Evolutionary conservation across 2,888 invertebrate species (phyloP).

Genomic region (Caenorhabditis parvicauda): DNA sequence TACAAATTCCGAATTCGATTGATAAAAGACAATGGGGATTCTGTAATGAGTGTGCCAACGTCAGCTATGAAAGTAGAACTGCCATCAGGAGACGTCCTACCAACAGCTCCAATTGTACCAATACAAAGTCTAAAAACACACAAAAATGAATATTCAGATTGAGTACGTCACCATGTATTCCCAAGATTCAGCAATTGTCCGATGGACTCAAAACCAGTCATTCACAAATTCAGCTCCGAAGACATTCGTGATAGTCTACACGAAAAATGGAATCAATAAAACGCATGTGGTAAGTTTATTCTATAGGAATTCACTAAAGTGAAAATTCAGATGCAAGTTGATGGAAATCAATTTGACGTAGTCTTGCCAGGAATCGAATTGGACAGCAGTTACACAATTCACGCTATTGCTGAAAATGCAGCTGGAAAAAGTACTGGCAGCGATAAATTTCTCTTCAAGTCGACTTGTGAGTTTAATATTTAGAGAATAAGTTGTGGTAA

Average conservation of each 20-base stretch:
- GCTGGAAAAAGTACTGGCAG: constrained; percentile 45
- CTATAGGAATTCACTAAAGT: background rate
- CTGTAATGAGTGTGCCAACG: constrained; percentile 22
- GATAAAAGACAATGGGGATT: constrained; percentile 25
- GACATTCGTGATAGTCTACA: constrained; percentile 32
- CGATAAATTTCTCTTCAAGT: constrained; percentile 30
- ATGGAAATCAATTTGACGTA: constrained; percentile 21
- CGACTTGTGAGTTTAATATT: constrained; percentile 40
- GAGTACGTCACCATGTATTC: constrained; percentile 23
- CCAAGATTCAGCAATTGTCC: constrained; percentile 27
- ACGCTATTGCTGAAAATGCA: constrained; percentile 44
- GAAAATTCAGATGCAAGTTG: constrained; percentile 31
- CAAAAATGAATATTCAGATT: constrained; percentile 27
- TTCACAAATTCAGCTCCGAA: constrained; percentile 30
- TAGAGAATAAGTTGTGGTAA: background rate
- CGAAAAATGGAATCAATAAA: constrained; percentile 19
- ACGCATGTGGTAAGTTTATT: constrained; percentile 28
- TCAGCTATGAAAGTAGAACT: constrained; percentile 32
- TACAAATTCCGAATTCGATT: constrained; percentile 38
- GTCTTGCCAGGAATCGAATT: constrained; percentile 34
- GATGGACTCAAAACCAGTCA: constrained; percentile 34
- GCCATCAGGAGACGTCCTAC: constrained; percentile 26
- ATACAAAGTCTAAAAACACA: background rate
- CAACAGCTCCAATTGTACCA: constrained; percentile 25
- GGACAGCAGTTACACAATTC: constrained; percentile 37